Conservation (phyloP, 2,888 invertebrate species). For the Pterostichus madidus region DNA sequence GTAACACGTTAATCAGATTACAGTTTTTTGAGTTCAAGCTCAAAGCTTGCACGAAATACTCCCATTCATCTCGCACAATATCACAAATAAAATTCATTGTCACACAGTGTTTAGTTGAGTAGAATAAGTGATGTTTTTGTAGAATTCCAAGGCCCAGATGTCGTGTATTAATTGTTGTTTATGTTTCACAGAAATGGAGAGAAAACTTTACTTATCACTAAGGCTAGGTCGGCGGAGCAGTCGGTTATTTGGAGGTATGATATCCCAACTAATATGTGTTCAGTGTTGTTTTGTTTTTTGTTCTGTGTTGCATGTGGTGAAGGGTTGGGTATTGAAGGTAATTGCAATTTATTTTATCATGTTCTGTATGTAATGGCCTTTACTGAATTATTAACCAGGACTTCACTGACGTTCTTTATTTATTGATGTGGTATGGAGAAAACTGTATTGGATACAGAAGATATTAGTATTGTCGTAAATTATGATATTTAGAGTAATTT, state of each 20-base stretch:
- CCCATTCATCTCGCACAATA: conserved; percentile 23
- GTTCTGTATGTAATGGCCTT: conserved; percentile 48
- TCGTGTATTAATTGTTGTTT: conserved; percentile 43
- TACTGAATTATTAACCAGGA: not conserved
- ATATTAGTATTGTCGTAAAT: too few relatives aligned
- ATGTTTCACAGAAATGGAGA: conserved; percentile 75
- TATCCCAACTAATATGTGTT: conserved; percentile 41
- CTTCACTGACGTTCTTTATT: too few relatives aligned
- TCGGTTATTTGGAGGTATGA: conserved; percentile 76
- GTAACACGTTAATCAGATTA: too few relatives aligned
- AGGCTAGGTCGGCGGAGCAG: conserved; percentile 78
- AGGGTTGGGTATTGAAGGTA: conserved; percentile 25
- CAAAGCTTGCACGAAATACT: conserved; percentile 14
- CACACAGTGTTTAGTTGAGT: conserved; percentile 18
- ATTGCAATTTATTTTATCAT: conserved; percentile 31
- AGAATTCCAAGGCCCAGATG: conserved; percentile 6
- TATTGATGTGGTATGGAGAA: too few relatives aligned
- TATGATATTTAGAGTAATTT: too few relatives aligned
- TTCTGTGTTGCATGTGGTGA: conserved; percentile 59
- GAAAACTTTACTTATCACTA: conserved; percentile 78
- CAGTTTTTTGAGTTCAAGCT: too few relatives aligned
- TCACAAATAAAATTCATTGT: conserved; percentile 39
- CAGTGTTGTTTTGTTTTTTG: conserved; percentile 39
- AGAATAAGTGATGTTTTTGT: conserved; percentile 39
- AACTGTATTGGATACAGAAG: too few relatives aligned